Conservation (phyloP, 2,113 vertebrate genomes). For the Hirundichthys speculiger region DNA sequence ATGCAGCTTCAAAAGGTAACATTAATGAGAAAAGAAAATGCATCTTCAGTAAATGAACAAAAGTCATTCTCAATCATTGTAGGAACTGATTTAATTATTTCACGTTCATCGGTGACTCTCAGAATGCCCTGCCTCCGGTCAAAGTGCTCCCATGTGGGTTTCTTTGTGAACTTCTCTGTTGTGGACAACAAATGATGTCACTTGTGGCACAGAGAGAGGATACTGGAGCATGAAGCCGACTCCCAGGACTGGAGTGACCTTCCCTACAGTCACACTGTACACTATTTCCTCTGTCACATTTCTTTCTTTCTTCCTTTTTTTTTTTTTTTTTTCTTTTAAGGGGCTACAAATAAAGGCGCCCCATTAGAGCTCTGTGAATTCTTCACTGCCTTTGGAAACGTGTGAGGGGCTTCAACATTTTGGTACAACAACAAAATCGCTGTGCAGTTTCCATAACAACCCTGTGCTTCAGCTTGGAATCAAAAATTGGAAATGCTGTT, state of each 20-base stretch:
- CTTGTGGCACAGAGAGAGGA: conserved; percentile 38
- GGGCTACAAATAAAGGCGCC: conserved; percentile 58
- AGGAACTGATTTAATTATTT: background rate
- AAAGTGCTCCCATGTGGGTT: background rate
- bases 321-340: background rate
- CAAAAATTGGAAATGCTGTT: conserved; percentile 8
- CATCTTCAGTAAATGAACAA: too few species aligned
- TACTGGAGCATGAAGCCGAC: conserved; percentile 50
- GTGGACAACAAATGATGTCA: conserved; percentile 35
- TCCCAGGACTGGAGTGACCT: conserved; percentile 62
- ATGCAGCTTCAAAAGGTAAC: too few species aligned
- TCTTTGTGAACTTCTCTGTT: conserved; percentile 11
- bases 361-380: conserved; percentile 66
- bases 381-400: conserved; percentile 31
- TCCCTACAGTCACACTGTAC: conserved; percentile 49
- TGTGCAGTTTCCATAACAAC: conserved; percentile 63
- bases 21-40: too few species aligned
- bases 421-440: conserved; percentile 36
- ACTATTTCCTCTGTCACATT: conserved; percentile 42
- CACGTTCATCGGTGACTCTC: background rate
- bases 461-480: conserved; percentile 36
- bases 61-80: too few species aligned
- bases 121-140: background rate
- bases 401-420: conserved; percentile 40
- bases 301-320: conserved; percentile 4